Evolutionary conservation across 2,113 vertebrate genomes (phyloP).

Genomic region (Sylvia atricapilla): DNA sequence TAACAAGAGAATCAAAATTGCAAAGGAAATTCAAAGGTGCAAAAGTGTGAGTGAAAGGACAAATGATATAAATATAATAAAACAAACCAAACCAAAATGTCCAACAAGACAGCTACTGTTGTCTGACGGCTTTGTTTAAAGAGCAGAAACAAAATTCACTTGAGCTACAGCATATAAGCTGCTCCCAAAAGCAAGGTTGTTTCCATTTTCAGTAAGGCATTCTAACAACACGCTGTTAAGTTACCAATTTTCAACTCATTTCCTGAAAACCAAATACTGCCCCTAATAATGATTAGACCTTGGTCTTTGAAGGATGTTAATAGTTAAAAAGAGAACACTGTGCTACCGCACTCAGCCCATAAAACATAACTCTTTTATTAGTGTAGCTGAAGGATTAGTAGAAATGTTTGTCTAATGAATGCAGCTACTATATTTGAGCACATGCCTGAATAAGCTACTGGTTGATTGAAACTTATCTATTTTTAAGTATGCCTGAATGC

Average conservation of each 20-base stretch:
- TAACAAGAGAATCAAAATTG: background rate
- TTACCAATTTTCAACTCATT: conserved; percentile 14
- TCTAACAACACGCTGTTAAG: background rate
- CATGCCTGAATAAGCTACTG: conserved; percentile 69
- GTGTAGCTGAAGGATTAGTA: conserved; percentile 63
- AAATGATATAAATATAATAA: background rate
- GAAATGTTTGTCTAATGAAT: conserved; percentile 75
- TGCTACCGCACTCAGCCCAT: conserved; percentile 22
- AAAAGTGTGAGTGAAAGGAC: background rate
- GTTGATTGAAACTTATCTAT: conserved; percentile 69
- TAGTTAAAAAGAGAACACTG: conserved; percentile 50
- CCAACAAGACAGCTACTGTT: background rate
- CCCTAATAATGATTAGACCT: conserved; percentile 16
- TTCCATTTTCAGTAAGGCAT: conserved; percentile 18
- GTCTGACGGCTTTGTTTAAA: background rate
- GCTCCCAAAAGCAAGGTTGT: background rate
- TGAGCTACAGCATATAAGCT: background rate
- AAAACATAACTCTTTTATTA: conserved; percentile 69
- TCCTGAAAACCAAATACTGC: conserved; percentile 27
- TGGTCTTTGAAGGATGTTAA: conserved; percentile 18
- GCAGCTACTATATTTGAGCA: conserved; percentile 71
- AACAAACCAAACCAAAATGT: background rate
- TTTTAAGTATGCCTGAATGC: conserved; percentile 62
- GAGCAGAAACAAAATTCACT: background rate
- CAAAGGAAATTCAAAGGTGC: background rate